Base-by-base conservation (phyloP, 2,888 invertebrate species). In the Neria commutata region DNA sequence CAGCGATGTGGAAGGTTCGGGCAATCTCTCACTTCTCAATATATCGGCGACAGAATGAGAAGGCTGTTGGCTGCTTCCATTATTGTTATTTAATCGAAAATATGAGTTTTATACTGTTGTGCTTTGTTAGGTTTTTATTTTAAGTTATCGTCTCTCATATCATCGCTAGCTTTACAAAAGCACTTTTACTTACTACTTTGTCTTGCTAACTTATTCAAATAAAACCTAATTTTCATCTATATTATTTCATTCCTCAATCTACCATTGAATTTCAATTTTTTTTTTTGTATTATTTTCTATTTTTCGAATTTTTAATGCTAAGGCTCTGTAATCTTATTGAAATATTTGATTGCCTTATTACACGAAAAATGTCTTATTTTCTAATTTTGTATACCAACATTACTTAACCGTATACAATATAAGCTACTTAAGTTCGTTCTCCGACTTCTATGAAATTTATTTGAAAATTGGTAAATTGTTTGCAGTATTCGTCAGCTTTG, bases 1-100 rank as follows among this genome's bases (percentile, higher is more conserved):
- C 53, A 57, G 50, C 26, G 33, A 23, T 33, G 50, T 25, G 23
- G 54, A 52, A n/a, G 37, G 33, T 34, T 52, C 56, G 3, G 54
- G 51, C 26, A 56, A 54, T 47, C 42, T 54, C 33, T 61, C 58
- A 19, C 46, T 60, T 5, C 26, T 60, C 3, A 60, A 60, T 42
- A 42, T 62, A 11, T 57, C 50, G 34, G 55, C 51, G 1, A 33
- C 56, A 21, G 46, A 52, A 46, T 61, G 47, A 56, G 17, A 17
- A 42, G 4, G 4, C 37, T 37, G 10, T 11, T 37, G 6, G 29
- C 11, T 29, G 29, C 11, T 29, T 11, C 11, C 6, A 29, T 11
- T 29, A 8, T 8, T 29, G 29, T 29, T 29, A 29, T 29, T 29
- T 29, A 11, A 8, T 29, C 29, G 29, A n/a, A n/a, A n/a, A n/a